Percentiles rank a stretch among this genome's conserved stretches.
Conservation (phyloP, 2,797 vertebrate genomes). For the Microctenopoma stevenorrisi region DNA sequence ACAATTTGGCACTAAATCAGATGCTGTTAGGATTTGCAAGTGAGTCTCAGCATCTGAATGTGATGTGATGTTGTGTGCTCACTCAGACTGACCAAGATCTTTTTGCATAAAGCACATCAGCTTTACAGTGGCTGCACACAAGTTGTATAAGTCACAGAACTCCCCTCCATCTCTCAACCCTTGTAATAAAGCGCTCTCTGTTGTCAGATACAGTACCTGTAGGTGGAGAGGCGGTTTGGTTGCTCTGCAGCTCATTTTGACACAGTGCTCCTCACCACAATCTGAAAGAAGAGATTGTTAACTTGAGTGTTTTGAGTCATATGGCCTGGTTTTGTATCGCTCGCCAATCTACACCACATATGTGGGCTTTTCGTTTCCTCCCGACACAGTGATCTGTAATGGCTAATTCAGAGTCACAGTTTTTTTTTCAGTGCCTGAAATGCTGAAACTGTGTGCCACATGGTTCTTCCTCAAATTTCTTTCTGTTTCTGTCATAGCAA, state of each 20-base stretch:
- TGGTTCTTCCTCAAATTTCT: constrained; percentile 33
- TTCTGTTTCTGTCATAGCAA: constrained; percentile 19
- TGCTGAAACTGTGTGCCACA: constrained; percentile 4
- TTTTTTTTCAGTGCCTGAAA: neutral
- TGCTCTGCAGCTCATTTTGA: constrained; percentile 49
- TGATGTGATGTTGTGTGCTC: constrained; percentile 25
- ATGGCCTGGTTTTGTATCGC: constrained; percentile 37
- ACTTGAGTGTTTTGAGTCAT: constrained; percentile 39
- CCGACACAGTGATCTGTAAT: constrained; percentile 5
- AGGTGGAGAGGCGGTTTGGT: constrained; percentile 52
- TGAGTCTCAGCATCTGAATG: constrained; percentile 10
- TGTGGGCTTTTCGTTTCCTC: constrained; percentile 19
- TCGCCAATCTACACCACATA: constrained; percentile 25
- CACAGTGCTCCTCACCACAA: constrained; percentile 54
- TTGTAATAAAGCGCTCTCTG: constrained; percentile 33
- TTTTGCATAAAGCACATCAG: constrained; percentile 37
- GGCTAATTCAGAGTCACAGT: constrained; percentile 1
- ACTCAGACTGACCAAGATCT: constrained; percentile 42
- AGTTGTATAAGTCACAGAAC: constrained; percentile 23
- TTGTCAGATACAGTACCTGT: constrained; percentile 41
- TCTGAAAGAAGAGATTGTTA: constrained; percentile 27
- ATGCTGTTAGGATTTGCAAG: neutral
- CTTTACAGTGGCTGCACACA: constrained; percentile 21
- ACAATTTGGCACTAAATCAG: constrained; percentile 4
- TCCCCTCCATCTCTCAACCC: constrained; percentile 38